Evolutionary conservation across 1,140 invertebrate species (phyloP), one percentile per base, ranked within the genome.

Genomic region (Drosophila azteca): DNA sequence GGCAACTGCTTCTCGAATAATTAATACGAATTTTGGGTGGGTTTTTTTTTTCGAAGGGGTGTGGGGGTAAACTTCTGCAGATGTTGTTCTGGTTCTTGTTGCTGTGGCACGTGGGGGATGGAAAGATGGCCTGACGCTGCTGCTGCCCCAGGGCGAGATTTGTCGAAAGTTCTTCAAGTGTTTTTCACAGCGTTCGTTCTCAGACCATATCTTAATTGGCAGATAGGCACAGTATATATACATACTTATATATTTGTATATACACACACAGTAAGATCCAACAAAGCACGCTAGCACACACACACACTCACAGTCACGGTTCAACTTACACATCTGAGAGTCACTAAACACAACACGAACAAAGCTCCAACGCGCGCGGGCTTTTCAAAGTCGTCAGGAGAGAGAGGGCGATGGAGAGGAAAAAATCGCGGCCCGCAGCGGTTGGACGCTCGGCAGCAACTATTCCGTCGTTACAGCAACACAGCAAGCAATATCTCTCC

Each of bases 381-480:
- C 20, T 71, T 31, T 54, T 57, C 4, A 8, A 62, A 54, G 31
- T 41, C 60, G 65, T 24, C 22, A 35, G 8, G 20, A 11, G 29
- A 53, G 35, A 35, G 29, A 13, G 17, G 17, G n/a, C n/a, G n/a
- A n/a, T 20, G 17, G n/a, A 66, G 66, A 67, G 39, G 31, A 67
- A 49, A 39, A 31, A 26, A 69, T 75, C 20, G 44, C 70, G 44
- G 79, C 65, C 83, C 76, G 60, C 44, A 79, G 66, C 79, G 83
- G 60, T 74, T 49, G 55, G 68, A 77, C 76, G 72, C 83, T 88
- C 79, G 60, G 45, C 74, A 71, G 65, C 75, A 83, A 87, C 82
- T 82, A 79, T 85, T 74, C 72, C 51, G 48, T 72, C 61, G 76
- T 75, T 66, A 85, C 77, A 84, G 67, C 84, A 57, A 63, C 26